Evolutionary conservation across 92 coral and sea anemone genomes (phyloP), one percentile per base, ranked within the genome.

Genomic region (Porites lobata): DNA sequence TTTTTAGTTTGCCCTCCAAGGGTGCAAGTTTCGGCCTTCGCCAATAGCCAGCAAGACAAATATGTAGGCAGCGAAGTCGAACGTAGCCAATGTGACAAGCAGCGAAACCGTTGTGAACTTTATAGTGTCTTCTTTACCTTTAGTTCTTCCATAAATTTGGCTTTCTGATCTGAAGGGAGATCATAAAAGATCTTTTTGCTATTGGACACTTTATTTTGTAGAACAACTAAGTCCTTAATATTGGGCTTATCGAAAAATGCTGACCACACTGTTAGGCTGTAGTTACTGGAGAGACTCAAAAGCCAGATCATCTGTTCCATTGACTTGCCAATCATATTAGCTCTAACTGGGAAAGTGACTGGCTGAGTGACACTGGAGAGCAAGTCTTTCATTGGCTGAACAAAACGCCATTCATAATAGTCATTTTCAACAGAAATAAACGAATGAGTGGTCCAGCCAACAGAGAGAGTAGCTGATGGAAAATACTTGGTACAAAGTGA

Each of bases 221-320:
- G 72, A 19, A 83, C 69, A 9, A 91, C 92, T 47, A 96, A 81
- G 82, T 94, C 98, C 26, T 88, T 78, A 1, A 82, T 81, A n/a
- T 90, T 83, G 1, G 94, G 93, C 10, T 79, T 67, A 78, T 96
- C 99, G 10, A 71, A 70, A 17, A 19, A 75, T 32, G 91, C 65
- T 4, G 96, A 91, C 99, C 99, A 96, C 70, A 96, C 87, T 13
- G 99, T 96, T 7, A 96, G 68, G 9, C 98, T 84, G 83, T 91
- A 93, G 43, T 92, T 90, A 51, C 76, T 67, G 6, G 96, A 95
- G 24, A 93, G 92, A 61, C 90, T 89, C 76, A 95, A 56, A 13
- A 96, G 89, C 96, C 99, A 93, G 12, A 87, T 84, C 26, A 96
- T 76, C 74, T 92, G 96, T 10, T 80, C 90, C 81, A 91, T 80